These are phyloP conservation scores for Littorina saxatilis DNA, from an alignment of 1,140 invertebrate genomes.

Conservation along the genomic window DNA sequence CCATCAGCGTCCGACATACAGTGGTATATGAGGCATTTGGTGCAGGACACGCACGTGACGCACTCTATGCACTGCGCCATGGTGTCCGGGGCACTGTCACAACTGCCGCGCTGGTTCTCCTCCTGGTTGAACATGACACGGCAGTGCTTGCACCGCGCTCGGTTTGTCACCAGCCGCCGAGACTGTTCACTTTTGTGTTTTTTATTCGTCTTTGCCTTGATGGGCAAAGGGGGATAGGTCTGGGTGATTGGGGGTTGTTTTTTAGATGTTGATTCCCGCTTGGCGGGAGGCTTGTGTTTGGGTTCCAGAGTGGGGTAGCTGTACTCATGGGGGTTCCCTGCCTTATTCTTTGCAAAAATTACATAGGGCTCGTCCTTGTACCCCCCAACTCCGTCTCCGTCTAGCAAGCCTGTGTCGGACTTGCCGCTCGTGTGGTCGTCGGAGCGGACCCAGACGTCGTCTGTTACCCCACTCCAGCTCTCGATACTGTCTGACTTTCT, in stretches of 20 bases:
- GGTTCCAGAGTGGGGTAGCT: slow-evolving; percentile 71
- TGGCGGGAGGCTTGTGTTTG: slow-evolving; percentile 62
- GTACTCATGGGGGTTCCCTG: slow-evolving; percentile 66
- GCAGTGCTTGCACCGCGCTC: slow-evolving; percentile 76
- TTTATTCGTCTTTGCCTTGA: slow-evolving; percentile 56
- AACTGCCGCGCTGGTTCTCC: slow-evolving; percentile 88
- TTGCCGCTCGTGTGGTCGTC: slow-evolving; percentile 65
- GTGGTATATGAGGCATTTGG: slow-evolving; percentile 93
- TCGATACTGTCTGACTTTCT: slow-evolving; percentile 68
- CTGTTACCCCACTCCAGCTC: slow-evolving; percentile 58
- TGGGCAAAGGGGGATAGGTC: slow-evolving; percentile 63
- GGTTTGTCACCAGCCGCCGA: slow-evolving; percentile 50
- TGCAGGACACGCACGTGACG: slow-evolving; percentile 87
- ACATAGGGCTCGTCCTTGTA: slow-evolving; percentile 84
- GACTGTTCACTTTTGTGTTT: slow-evolving; percentile 38
- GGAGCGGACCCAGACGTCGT: slow-evolving; percentile 72
- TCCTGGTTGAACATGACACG: slow-evolving; percentile 81
- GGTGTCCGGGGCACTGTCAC: slow-evolving; percentile 92
- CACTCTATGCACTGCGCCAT: slow-evolving; percentile 87
- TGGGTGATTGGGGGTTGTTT: slow-evolving; percentile 44
- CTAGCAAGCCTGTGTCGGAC: slow-evolving; percentile 64
- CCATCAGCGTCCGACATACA: slow-evolving; percentile 87
- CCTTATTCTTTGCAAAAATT: slow-evolving; percentile 82
- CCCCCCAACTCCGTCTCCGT: slow-evolving; percentile 51
- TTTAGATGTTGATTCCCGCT: slow-evolving; percentile 59